A percentile compares a stretch with the other conserved stretches of the same genome.
Conservation (phyloP, 2,888 invertebrate species). For the Lasioglossum calceatum region DNA sequence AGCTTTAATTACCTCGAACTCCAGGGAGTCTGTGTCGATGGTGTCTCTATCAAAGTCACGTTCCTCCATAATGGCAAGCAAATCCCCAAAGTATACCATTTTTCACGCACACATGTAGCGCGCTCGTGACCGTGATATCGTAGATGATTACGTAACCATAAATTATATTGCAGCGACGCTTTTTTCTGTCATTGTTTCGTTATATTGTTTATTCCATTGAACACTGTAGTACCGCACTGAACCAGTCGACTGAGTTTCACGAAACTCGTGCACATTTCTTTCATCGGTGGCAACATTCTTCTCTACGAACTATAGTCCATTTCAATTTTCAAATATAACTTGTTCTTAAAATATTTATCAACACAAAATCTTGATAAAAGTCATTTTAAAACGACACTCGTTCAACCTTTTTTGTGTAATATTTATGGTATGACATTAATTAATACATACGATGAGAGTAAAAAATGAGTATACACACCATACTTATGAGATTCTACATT, state of each 20-base stretch:
- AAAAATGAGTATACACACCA: too few relatives aligned
- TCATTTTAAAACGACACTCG: not conserved
- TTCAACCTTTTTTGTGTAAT: not conserved
- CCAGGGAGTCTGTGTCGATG: slow-evolving; percentile 82
- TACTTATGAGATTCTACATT: too few relatives aligned
- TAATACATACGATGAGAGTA: not conserved
- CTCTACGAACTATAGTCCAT: not conserved
- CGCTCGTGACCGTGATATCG: not conserved
- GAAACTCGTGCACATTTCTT: not conserved
- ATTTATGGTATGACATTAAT: not conserved
- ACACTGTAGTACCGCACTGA: not conserved
- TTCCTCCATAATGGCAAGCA: slow-evolving; percentile 80
- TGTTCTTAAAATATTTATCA: not conserved
- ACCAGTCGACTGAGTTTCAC: not conserved
- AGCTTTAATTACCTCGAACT: slow-evolving; percentile 79
- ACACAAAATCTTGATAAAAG: not conserved
- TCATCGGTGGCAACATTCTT: not conserved
- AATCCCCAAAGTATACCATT: slow-evolving; percentile 74
- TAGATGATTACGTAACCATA: not conserved
- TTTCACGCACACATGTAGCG: slow-evolving; percentile 29
- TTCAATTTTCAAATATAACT: not conserved
- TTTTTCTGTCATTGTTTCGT: not conserved
- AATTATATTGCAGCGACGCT: not conserved
- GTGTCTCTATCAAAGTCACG: slow-evolving; percentile 76
- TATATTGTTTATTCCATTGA: not conserved